Conservation (phyloP, 2,888 invertebrate species). For the Cephus pulcher region DNA sequence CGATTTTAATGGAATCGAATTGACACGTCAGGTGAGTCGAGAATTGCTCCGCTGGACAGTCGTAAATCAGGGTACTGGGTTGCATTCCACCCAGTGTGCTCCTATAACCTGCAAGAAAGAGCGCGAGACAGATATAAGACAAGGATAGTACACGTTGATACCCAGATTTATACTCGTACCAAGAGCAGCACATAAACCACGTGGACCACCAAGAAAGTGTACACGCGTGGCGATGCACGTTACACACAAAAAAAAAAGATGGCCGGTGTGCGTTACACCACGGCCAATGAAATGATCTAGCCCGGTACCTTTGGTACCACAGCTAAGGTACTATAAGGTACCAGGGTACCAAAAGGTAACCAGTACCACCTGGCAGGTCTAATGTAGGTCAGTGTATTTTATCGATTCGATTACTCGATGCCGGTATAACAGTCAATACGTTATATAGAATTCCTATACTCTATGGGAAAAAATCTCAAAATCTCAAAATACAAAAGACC, state of each 20-base stretch:
- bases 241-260: neutral
- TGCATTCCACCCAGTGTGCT: neutral
- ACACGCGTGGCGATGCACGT: neutral
- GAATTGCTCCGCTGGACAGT: neutral
- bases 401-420: neutral
- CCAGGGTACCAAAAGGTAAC: neutral
- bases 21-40: neutral
- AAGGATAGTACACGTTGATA: neutral
- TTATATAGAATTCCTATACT: no score
- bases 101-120: neutral
- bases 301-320: no score
- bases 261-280: neutral
- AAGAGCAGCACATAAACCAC: neutral
- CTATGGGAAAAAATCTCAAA: no score
- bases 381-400: slow-evolving; percentile 4
- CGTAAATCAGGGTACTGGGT: neutral
- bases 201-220: slow-evolving; percentile 1
- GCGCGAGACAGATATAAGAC: neutral
- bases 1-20: neutral
- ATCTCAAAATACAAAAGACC: no score
- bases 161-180: neutral
- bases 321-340: neutral
- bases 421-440: no score
- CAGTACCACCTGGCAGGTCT: neutral
- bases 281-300: neutral